Conservation (phyloP, 2,113 vertebrate genomes). For the Motacilla alba region DNA sequence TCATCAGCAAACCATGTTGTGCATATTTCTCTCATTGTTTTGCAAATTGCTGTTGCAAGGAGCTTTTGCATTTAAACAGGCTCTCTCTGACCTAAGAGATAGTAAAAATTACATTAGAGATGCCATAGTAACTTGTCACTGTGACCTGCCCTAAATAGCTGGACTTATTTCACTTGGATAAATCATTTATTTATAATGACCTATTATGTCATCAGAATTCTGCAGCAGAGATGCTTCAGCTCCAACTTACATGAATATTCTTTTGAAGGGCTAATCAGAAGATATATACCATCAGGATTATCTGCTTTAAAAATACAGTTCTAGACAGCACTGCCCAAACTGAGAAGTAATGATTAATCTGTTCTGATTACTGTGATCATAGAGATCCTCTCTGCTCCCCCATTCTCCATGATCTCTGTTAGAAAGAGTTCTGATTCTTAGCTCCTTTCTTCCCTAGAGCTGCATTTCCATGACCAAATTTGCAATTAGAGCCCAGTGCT, state of each 20-base stretch:
- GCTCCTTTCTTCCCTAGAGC: background rate
- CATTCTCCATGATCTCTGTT: background rate
- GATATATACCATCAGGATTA: background rate
- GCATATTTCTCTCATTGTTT: slow-evolving; percentile 1
- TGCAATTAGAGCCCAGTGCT: background rate
- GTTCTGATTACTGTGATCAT: background rate
- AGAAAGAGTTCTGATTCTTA: background rate
- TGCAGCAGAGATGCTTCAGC: background rate
- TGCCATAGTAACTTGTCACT: background rate
- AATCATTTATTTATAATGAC: background rate
- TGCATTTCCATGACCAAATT: background rate
- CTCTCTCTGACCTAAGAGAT: background rate
- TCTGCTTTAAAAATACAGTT: background rate
- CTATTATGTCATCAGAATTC: background rate
- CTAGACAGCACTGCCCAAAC: background rate
- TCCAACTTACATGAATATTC: background rate
- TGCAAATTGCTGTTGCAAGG: slow-evolving; percentile 8
- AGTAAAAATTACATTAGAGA: background rate
- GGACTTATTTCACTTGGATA: background rate
- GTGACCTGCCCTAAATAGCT: slow-evolving; percentile 8
- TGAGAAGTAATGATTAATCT: background rate
- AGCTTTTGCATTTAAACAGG: slow-evolving; percentile 16
- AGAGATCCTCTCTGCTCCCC: background rate
- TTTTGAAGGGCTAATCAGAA: slow-evolving; percentile 33
- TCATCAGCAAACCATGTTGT: background rate